A percentile compares a stretch with the other conserved stretches of the same genome.
phyloP scores from a whole-genome alignment of 2,797 vertebrate species.

The Anguilla megastoma region DNA sequence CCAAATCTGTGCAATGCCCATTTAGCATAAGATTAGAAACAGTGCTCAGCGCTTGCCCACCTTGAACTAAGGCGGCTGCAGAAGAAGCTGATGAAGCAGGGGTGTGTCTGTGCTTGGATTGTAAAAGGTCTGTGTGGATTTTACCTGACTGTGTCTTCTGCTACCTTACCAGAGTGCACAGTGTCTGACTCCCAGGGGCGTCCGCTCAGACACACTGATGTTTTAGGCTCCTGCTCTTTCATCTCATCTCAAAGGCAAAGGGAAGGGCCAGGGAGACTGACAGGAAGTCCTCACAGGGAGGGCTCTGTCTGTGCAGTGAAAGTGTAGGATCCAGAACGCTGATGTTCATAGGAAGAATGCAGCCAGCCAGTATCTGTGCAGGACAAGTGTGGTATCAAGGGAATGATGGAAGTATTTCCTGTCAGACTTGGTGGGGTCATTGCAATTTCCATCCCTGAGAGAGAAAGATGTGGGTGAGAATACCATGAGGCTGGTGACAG shows the following conservation, averaged over 20 bases:
- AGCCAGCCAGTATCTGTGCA: neutral
- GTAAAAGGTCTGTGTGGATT: neutral
- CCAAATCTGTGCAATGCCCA: neutral
- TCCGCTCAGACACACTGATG: neutral
- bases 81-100: neutral
- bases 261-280: neutral
- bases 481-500: neutral
- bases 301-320: neutral
- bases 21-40: neutral
- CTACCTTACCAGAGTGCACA: neutral
- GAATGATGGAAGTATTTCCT: neutral
- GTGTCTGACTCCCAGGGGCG: neutral
- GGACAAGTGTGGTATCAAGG: neutral
- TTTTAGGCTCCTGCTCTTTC: neutral
- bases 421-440: neutral
- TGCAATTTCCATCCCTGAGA: neutral
- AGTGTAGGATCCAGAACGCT: neutral
- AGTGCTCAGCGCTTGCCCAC: neutral
- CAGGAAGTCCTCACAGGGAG: neutral
- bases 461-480: neutral
- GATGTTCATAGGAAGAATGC: neutral
- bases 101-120: neutral
- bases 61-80: neutral
- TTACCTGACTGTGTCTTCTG: neutral
- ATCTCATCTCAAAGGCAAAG: conserved; percentile 13